Evolutionary conservation across 2,113 vertebrate species (phyloP).

Genomic region (Ellobius talpinus): DNA sequence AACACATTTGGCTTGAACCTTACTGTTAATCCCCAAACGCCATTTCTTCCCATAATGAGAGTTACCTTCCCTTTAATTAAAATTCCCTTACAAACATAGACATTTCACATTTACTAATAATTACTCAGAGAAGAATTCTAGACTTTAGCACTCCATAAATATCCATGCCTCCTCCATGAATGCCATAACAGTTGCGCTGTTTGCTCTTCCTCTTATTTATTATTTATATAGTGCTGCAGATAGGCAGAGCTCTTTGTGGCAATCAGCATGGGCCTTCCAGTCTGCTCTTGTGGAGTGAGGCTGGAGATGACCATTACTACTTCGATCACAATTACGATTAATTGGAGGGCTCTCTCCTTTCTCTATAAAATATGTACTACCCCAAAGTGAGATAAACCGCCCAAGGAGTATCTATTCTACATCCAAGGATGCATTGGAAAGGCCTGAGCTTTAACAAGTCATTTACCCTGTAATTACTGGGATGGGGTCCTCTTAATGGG

Average conservation of each 20-base stretch:
- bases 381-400: conserved; percentile 71
- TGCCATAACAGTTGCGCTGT: conserved; percentile 31
- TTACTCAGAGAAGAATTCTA: conserved; percentile 77
- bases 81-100: conserved; percentile 78
- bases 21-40: conserved; percentile 61
- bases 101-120: conserved; percentile 81
- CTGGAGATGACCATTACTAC: conserved; percentile 69
- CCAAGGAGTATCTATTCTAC: conserved; percentile 71
- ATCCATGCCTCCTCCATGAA: conserved; percentile 68
- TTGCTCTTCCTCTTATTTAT: conserved; percentile 78
- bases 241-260: conserved; percentile 83
- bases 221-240: conserved; percentile 78
- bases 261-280: conserved; percentile 80
- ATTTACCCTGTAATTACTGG: conserved; percentile 72
- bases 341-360: conserved; percentile 77
- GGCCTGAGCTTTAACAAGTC: conserved; percentile 73
- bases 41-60: conserved; percentile 62
- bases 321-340: conserved; percentile 83
- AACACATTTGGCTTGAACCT: not conserved
- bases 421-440: conserved; percentile 54
- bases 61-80: conserved; percentile 81
- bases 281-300: conserved; percentile 73
- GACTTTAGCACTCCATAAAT: conserved; percentile 81
- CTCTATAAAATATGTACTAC: conserved; percentile 82
- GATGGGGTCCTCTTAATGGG: conserved; percentile 48